Evolutionary conservation across 1,140 invertebrate genomes (phyloP).

Genomic region (Choristoneura fumiferana): DNA sequence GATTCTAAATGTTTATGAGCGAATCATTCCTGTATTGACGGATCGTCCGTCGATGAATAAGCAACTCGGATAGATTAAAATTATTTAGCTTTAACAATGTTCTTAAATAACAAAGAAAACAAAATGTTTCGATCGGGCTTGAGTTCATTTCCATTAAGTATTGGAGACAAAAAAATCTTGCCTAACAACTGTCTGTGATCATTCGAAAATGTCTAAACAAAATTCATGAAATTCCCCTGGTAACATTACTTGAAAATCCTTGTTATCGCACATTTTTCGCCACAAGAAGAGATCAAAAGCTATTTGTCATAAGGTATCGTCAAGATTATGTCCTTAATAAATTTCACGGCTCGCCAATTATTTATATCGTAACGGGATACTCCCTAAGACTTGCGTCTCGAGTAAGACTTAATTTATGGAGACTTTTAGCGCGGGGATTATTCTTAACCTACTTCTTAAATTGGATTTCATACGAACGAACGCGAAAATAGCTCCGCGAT

Average conservation of each 20-base stretch:
- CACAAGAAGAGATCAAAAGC: constrained; percentile 28
- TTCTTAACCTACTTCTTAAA: constrained; percentile 17
- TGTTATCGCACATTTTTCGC: constrained; percentile 29
- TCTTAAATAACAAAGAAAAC: too few relatives aligned
- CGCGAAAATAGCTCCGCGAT: background rate
- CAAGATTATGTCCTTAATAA: constrained; percentile 60
- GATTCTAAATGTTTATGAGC: too few relatives aligned
- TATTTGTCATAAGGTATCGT: constrained; percentile 40
- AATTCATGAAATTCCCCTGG: background rate
- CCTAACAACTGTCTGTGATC: too few relatives aligned
- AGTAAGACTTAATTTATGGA: constrained; percentile 54
- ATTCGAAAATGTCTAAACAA: too few relatives aligned
- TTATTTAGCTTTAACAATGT: too few relatives aligned
- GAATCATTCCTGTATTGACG: too few relatives aligned
- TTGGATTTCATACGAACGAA: constrained; percentile 13
- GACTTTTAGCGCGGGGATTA: constrained; percentile 28
- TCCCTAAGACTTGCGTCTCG: constrained; percentile 46
- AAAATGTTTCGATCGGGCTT: too few relatives aligned
- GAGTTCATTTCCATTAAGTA: too few relatives aligned
- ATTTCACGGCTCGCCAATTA: constrained; percentile 57
- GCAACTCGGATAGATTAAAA: too few relatives aligned
- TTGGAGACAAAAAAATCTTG: too few relatives aligned
- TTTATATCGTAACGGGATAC: constrained; percentile 49
- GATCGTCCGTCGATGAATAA: too few relatives aligned
- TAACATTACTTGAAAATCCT: constrained; percentile 3